Conservation (phyloP, 2,113 vertebrate species). For the Phocoena sinus region DNA sequence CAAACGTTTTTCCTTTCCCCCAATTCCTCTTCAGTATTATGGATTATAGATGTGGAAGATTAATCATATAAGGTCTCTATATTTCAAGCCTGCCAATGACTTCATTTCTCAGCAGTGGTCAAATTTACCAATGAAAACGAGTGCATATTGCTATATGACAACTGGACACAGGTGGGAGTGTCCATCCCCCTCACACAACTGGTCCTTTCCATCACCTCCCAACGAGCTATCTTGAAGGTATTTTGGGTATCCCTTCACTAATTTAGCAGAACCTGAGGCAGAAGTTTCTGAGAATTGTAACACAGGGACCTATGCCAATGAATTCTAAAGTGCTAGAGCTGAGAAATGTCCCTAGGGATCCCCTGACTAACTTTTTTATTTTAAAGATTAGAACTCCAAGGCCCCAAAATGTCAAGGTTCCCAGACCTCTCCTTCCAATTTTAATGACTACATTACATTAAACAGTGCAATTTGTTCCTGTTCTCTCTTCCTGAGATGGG, state of each 20-base stretch:
- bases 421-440: background rate
- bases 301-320: accelerated
- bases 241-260: too few relatives aligned
- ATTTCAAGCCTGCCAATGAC: background rate
- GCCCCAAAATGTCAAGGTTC: background rate
- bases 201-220: background rate
- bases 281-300: background rate
- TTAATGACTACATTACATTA: background rate
- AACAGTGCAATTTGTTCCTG: background rate
- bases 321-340: background rate
- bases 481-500: background rate
- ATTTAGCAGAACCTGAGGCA: background rate
- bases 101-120: background rate
- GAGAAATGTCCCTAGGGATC: background rate
- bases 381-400: background rate
- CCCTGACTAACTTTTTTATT: background rate
- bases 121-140: background rate
- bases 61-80: accelerated
- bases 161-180: accelerated
- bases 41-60: background rate
- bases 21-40: background rate
- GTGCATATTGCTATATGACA: accelerated
- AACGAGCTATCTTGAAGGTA: background rate
- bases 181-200: accelerated
- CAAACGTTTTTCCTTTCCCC: background rate